Evolutionary conservation across 2,797 vertebrate species (phyloP).

Genomic region (Craterocephalus amniculus): DNA sequence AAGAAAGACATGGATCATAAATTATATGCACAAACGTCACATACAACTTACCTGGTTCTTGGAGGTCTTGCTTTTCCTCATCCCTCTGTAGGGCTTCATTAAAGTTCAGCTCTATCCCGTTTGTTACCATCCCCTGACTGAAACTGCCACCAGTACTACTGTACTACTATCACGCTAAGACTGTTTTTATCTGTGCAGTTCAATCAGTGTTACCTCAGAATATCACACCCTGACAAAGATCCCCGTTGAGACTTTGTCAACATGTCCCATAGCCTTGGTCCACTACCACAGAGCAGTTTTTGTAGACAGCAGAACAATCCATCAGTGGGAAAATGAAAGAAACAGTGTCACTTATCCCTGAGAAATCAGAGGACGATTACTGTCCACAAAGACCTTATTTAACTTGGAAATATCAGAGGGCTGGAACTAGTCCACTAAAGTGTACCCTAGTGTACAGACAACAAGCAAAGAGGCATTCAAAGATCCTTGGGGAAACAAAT

Average conservation of each 20-base stretch:
- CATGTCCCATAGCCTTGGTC: conserved; percentile 8
- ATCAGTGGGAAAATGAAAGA: conserved; percentile 45
- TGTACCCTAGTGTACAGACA: conserved; percentile 22
- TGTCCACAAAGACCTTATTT: conserved; percentile 78
- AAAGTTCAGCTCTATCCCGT: conserved; percentile 20
- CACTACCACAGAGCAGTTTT: conserved; percentile 78
- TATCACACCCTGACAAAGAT: conserved; percentile 21
- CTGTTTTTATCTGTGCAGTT: conserved; percentile 47
- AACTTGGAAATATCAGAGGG: conserved; percentile 53
- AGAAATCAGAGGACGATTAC: conserved; percentile 73
- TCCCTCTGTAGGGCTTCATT: conserved; percentile 34
- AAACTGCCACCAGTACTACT: conserved; percentile 3
- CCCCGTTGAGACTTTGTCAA: conserved; percentile 16
- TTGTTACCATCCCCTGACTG: conserved; percentile 34
- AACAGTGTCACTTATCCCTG: conserved; percentile 80
- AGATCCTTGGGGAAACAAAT: conserved; percentile 7
- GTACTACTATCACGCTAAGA: neutral
- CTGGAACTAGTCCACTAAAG: conserved; percentile 52
- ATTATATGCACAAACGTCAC: neutral
- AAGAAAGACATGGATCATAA: neutral
- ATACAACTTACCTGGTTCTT: conserved; percentile 57
- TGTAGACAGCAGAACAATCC: conserved; percentile 73
- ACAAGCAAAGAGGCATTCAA: conserved; percentile 1
- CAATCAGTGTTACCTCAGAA: conserved; percentile 29
- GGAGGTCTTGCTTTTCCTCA: conserved; percentile 26